Base-by-base conservation (phyloP, 2,888 invertebrate species). In the Xestoiulus laeticollis region DNA sequence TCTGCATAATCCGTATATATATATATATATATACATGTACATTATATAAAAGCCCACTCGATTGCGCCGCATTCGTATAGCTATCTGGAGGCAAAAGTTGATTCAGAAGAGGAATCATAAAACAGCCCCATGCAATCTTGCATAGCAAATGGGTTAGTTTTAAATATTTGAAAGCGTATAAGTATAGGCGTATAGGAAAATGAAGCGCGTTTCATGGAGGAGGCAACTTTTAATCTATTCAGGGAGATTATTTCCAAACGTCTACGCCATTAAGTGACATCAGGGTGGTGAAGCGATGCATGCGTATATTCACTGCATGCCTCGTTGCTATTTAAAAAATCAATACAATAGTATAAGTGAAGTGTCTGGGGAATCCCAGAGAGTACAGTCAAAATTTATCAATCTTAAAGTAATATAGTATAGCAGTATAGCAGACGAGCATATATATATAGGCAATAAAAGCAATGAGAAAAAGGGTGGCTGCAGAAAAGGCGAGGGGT, bases 151-250 rank as follows among this genome's bases (percentile, higher is more conserved):
- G 44, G 22, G 26, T 1, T 85, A 85, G 48, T 85, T 85, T 85
- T 85, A 85, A 85, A 85, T 85, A 85, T 85, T 85, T 44, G 16
- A 85, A 48, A 85, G 44, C 48, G 85, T 48, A 26, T 85, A 68
- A 68, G 68, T 68, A 68, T 53, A 53, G 1, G n/a, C 26, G 59
- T 4, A 59, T 6, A 6, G 4, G 2, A 59, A 44, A 14, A 12
- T 44, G 22, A 85, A 22, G 38, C 85, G 8, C 85, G 5, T 1
- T n/a, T 10, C 38, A 68, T 26, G 68, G 26, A 85, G 48, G 85
- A 43, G n/a, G 85, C 19, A 85, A 44, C 43, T 86, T 86, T 86
- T 86, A 86, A 86, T 86, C 86, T 86, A 53, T 86, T 68, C 59
- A 30, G 30, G 86, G 86, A 86, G 32, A 48, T 86, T 44, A 86